Evolutionary conservation across 2,888 invertebrate genomes (phyloP).

Genomic region (Notodonta dromedarius): DNA sequence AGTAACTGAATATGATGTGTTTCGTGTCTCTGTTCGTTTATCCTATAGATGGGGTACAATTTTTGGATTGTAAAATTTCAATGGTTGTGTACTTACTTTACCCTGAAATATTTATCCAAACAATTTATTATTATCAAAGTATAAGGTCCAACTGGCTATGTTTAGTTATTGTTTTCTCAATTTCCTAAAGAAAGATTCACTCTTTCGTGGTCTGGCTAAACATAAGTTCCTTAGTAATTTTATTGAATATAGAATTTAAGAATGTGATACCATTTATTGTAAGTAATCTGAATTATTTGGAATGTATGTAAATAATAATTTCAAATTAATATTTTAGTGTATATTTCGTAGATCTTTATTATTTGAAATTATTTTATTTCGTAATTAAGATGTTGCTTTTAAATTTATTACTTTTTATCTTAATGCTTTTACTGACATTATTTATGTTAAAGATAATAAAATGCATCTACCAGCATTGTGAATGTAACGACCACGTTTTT

Average conservation of each 20-base stretch:
- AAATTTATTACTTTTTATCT: conserved; percentile 51
- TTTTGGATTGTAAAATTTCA: conserved; percentile 58
- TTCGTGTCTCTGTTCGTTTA: conserved; percentile 33
- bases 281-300: conserved; percentile 70
- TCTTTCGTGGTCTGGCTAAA: conserved; percentile 73
- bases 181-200: conserved; percentile 59
- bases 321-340: conserved; percentile 54
- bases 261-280: conserved; percentile 82
- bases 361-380: conserved; percentile 64
- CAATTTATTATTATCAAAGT: conserved; percentile 39
- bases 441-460: conserved; percentile 37
- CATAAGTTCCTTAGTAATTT: conserved; percentile 80
- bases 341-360: conserved; percentile 65
- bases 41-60: conserved; percentile 48
- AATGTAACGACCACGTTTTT: conserved; percentile 25
- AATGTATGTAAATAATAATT: conserved; percentile 65
- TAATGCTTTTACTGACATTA: conserved; percentile 51
- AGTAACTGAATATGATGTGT: conserved; percentile 36
- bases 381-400: conserved; percentile 54
- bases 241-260: conserved; percentile 74
- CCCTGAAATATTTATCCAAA: conserved; percentile 46
- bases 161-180: conserved; percentile 50
- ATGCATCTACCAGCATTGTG: conserved; percentile 19
- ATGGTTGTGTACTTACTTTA: conserved; percentile 82
- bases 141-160: conserved; percentile 53